Evolutionary conservation across 2,113 vertebrate genomes (phyloP).

Genomic region (Nothocercus julius): DNA sequence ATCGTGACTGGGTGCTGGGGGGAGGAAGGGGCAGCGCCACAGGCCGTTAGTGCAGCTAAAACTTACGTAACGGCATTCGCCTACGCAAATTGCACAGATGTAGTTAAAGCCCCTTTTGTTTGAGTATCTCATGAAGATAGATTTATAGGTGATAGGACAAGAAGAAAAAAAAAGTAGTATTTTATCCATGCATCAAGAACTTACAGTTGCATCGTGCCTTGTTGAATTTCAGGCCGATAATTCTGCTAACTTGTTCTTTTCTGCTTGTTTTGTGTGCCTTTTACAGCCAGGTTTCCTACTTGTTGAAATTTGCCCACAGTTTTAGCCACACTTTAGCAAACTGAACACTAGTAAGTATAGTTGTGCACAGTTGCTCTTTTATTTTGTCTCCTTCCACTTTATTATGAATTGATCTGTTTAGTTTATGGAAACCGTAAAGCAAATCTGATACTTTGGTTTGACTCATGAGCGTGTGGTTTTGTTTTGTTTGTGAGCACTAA

Average conservation of each 20-base stretch:
- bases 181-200: neutral
- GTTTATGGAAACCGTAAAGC: slow-evolving; percentile 20
- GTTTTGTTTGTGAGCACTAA: neutral
- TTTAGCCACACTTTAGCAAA: neutral
- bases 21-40: neutral
- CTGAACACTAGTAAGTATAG: neutral
- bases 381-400: neutral
- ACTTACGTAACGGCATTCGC: neutral
- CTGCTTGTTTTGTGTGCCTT: neutral
- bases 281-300: neutral
- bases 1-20: accelerated
- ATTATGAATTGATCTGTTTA: slow-evolving; percentile 26
- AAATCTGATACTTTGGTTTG: neutral
- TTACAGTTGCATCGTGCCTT: neutral
- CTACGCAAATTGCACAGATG: accelerated
- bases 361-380: neutral
- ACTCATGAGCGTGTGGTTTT: neutral
- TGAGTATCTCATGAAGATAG: neutral
- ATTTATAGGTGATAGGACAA: neutral
- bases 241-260: neutral
- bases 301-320: neutral
- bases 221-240: neutral
- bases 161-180: neutral
- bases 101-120: neutral
- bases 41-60: neutral